These are phyloP conservation scores for Naja naja DNA, from an alignment of 2,113 vertebrate genomes.

Conservation along the genomic window DNA sequence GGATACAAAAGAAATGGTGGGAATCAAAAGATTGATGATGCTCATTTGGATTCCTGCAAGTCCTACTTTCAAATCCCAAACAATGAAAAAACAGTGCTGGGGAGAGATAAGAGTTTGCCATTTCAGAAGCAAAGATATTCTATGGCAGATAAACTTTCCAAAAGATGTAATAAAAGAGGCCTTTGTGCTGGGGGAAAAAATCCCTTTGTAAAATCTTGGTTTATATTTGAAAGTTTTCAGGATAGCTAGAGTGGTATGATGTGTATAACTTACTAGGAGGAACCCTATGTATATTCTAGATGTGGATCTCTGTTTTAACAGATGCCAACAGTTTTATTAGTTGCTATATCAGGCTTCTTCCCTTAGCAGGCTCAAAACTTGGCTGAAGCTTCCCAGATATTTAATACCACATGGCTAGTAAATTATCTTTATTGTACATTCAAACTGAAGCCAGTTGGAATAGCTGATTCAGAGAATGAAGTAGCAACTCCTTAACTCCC, in stretches of 20 bases:
- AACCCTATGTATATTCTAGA: neutral
- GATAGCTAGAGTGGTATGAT: neutral
- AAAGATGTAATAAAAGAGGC: neutral
- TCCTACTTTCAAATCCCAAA: neutral
- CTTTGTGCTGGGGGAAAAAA: neutral
- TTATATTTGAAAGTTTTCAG: neutral
- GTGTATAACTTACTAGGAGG: neutral
- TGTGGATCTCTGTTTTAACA: neutral
- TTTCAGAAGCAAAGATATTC: neutral
- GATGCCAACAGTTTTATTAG: neutral
- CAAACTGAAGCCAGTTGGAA: neutral
- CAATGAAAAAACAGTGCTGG: neutral
- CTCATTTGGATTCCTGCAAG: neutral
- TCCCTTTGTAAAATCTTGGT: neutral
- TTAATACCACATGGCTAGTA: neutral
- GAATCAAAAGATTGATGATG: neutral
- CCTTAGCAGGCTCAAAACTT: neutral
- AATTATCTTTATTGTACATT: neutral
- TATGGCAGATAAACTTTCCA: neutral
- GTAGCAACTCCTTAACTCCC: neutral
- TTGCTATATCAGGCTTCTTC: neutral
- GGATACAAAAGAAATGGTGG: neutral
- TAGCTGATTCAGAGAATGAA: neutral
- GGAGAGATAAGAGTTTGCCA: neutral
- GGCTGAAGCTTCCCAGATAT: neutral